Percentiles rank a stretch among this genome's conserved stretches.
Evolutionary conservation across 2,113 vertebrate species (phyloP).

Genomic region (Pelmatolapia mariae): DNA sequence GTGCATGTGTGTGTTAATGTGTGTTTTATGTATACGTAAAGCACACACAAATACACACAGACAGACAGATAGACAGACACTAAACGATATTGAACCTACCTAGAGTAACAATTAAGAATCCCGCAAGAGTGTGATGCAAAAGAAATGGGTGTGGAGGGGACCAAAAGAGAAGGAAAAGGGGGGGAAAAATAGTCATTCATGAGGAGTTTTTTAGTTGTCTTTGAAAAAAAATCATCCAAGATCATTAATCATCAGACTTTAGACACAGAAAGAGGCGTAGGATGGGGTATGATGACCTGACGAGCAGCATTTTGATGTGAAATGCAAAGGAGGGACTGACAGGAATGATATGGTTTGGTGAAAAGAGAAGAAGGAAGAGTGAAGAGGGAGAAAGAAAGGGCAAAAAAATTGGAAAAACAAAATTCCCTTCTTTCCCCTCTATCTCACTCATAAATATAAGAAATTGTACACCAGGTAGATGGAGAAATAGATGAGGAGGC

Average conservation of each 20-base stretch:
- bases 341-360: conserved; percentile 41
- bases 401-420: conserved; percentile 25
- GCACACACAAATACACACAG: conserved; percentile 75
- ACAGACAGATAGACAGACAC: conserved; percentile 75
- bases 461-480: conserved; percentile 79
- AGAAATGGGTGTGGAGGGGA: conserved; percentile 68
- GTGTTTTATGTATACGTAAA: conserved; percentile 72
- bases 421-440: conserved; percentile 52
- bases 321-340: conserved; percentile 21
- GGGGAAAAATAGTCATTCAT: conserved; percentile 61
- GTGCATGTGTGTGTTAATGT: conserved; percentile 64
- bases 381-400: conserved; percentile 22
- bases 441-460: conserved; percentile 69
- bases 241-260: conserved; percentile 60
- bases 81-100: conserved; percentile 76
- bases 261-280: conserved; percentile 42
- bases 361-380: conserved; percentile 16
- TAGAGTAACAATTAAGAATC: conserved; percentile 75
- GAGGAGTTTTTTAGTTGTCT: conserved; percentile 50
- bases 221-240: conserved; percentile 67
- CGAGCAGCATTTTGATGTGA: conserved; percentile 18
- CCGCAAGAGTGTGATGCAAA: conserved; percentile 71
- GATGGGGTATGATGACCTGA: conserved; percentile 14
- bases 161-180: conserved; percentile 63
- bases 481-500: conserved; percentile 79